phyloP scores from a whole-genome alignment of 2,888 invertebrate species.

The Lithodes maja region DNA sequence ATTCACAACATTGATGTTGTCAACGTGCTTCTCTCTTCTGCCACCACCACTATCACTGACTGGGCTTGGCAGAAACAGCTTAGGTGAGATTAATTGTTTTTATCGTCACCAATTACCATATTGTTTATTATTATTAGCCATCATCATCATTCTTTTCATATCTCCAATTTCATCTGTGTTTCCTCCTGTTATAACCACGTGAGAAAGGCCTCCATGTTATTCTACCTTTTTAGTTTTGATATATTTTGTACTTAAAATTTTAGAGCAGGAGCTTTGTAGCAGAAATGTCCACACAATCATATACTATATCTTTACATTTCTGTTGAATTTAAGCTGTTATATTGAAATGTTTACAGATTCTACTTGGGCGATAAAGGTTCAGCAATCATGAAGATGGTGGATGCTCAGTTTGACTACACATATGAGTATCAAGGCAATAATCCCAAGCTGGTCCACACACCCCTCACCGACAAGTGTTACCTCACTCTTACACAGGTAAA shows the following conservation, averaged over 20 bases:
- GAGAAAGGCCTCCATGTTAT: neutral
- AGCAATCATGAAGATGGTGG: constrained; percentile 90
- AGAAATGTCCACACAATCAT: neutral
- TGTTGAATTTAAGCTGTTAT: neutral
- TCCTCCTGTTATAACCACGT: too few species aligned
- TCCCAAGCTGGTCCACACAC: constrained; percentile 95
- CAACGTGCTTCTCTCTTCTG: constrained; percentile 82
- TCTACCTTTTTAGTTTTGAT: too few species aligned
- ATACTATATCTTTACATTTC: neutral
- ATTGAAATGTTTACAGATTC: constrained; percentile 75
- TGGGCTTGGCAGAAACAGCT: constrained; percentile 98
- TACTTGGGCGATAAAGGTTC: constrained; percentile 80
- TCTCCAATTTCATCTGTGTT: too few species aligned
- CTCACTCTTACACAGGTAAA: constrained; percentile 92
- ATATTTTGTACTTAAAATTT: too few species aligned
- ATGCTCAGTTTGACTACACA: constrained; percentile 95
- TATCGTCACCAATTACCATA: too few species aligned
- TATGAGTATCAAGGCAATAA: constrained; percentile 99
- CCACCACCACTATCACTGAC: constrained; percentile 81
- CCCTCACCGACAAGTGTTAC: constrained; percentile 97
- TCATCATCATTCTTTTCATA: too few species aligned
- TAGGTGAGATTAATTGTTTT: too few species aligned
- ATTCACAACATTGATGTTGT: constrained; percentile 92
- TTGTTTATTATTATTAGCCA: too few species aligned
- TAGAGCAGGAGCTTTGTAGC: neutral